These are phyloP conservation scores for Poeciliopsis infans DNA, from an alignment of 2,797 vertebrate genomes.

Conservation along the genomic window DNA sequence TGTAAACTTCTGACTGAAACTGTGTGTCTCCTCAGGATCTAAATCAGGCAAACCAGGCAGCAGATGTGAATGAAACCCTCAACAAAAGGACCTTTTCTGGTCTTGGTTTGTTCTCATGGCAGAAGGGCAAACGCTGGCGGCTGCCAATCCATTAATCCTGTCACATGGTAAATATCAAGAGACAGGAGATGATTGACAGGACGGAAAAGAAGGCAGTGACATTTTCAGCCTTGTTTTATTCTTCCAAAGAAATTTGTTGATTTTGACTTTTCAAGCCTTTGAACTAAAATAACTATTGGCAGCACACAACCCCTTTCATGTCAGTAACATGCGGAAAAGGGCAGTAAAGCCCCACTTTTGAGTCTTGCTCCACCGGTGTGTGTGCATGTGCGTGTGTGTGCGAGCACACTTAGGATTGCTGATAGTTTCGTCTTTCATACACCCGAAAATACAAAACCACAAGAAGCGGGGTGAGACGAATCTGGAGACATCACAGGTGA, in stretches of 20 bases:
- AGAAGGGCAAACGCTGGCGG: neutral
- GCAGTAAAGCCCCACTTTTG: neutral
- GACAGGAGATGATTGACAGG: slow-evolving; percentile 6
- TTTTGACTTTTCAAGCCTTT: neutral
- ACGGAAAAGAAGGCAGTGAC: slow-evolving; percentile 7
- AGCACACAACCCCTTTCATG: neutral
- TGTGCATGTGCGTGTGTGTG: too few species aligned
- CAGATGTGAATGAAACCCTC: neutral
- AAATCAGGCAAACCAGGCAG: neutral
- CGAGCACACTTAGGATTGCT: neutral
- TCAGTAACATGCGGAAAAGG: neutral
- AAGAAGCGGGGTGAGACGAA: neutral
- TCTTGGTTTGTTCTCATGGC: neutral
- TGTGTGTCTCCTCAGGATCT: neutral
- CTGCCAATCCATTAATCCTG: neutral
- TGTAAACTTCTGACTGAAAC: neutral
- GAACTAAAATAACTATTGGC: neutral
- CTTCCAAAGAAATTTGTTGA: neutral
- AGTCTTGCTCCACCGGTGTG: neutral
- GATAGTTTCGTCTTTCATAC: neutral
- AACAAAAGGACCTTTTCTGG: neutral
- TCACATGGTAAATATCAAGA: slow-evolving; percentile 1
- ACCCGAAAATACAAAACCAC: neutral
- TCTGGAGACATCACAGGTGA: neutral
- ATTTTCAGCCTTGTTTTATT: slow-evolving; percentile 1